Percentiles rank a stretch among this genome's conserved stretches.
Conservation (phyloP, 2,888 invertebrate species). For the Macrosoma leucophasiata region DNA sequence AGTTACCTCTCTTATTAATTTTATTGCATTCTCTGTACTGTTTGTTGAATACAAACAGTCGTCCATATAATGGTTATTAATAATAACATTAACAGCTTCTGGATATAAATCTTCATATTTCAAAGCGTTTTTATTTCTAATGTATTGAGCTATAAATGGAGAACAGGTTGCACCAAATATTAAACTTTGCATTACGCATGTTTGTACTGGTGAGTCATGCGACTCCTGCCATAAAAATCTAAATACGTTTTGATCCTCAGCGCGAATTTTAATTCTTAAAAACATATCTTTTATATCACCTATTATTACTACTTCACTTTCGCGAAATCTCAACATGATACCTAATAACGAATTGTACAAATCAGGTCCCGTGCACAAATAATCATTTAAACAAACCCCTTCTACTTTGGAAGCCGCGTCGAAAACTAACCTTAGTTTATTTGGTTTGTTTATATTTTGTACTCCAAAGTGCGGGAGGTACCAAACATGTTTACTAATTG, state of each 20-base stretch:
- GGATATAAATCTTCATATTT: too few relatives aligned
- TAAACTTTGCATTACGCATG: constrained; percentile 15
- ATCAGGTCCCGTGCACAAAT: constrained; percentile 20
- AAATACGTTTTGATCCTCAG: constrained; percentile 8
- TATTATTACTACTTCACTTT: too few relatives aligned
- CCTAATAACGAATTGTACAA: constrained; percentile 21
- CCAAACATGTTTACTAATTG: constrained; percentile 14
- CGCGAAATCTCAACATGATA: constrained; percentile 21
- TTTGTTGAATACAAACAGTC: too few relatives aligned
- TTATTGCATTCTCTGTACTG: too few relatives aligned
- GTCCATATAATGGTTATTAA: too few relatives aligned
- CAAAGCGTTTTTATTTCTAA: constrained; percentile 13
- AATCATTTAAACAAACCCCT: constrained; percentile 17
- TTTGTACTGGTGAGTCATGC: constrained; percentile 1
- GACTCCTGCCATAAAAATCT: constrained; percentile 22
- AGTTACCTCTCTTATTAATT: too few relatives aligned
- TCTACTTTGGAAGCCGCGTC: constrained; percentile 19
- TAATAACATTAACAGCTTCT: too few relatives aligned
- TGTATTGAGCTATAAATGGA: constrained; percentile 24
- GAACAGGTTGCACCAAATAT: constrained; percentile 24
- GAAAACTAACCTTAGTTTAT: constrained; percentile 22
- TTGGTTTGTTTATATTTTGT: constrained; percentile 21
- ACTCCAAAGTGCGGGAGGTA: constrained; percentile 23
- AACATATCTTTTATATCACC: constrained; percentile 20
- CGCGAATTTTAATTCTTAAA: constrained; percentile 16